phyloP scores from a whole-genome alignment of 2,888 invertebrate species.

The Dyspetes luteomarginatus region DNA sequence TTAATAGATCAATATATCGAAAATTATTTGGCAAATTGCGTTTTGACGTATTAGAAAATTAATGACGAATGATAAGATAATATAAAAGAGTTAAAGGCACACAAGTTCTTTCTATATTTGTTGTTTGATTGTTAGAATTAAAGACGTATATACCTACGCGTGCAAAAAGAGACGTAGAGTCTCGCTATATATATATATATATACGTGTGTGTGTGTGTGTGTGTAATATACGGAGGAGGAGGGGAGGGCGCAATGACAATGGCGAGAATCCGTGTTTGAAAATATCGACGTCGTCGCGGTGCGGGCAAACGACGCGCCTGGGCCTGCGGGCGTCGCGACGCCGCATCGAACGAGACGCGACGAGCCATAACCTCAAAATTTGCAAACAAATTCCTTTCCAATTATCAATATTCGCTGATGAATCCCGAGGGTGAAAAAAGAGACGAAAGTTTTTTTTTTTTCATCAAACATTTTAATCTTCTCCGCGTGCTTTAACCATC shows the following conservation, averaged over 20 bases:
- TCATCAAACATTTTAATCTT: background rate
- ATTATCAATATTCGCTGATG: background rate
- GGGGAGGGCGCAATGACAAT: constrained; percentile 67
- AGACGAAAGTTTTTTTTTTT: background rate
- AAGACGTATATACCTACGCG: too few relatives aligned
- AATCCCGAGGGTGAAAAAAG: background rate
- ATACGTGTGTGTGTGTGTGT: constrained; percentile 1
- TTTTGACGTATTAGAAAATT: too few relatives aligned
- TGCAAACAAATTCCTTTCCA: background rate
- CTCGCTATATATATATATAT: background rate
- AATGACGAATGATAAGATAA: too few relatives aligned
- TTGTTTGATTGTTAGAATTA: too few relatives aligned
- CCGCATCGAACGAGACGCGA: constrained; percentile 28
- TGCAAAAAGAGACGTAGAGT: background rate
- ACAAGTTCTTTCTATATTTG: too few relatives aligned
- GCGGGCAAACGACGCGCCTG: constrained; percentile 56
- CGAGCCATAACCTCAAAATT: constrained; percentile 65
- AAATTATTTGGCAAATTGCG: background rate
- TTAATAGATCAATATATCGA: too few relatives aligned
- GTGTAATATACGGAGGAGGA: constrained; percentile 21
- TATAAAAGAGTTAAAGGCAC: too few relatives aligned
- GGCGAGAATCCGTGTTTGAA: constrained; percentile 67
- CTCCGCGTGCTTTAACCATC: background rate
- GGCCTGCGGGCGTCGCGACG: constrained; percentile 63
- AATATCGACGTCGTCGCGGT: constrained; percentile 66